These are phyloP conservation scores for Tiliqua scincoides DNA, from an alignment of 2,113 vertebrate genomes.

Conservation along the genomic window DNA sequence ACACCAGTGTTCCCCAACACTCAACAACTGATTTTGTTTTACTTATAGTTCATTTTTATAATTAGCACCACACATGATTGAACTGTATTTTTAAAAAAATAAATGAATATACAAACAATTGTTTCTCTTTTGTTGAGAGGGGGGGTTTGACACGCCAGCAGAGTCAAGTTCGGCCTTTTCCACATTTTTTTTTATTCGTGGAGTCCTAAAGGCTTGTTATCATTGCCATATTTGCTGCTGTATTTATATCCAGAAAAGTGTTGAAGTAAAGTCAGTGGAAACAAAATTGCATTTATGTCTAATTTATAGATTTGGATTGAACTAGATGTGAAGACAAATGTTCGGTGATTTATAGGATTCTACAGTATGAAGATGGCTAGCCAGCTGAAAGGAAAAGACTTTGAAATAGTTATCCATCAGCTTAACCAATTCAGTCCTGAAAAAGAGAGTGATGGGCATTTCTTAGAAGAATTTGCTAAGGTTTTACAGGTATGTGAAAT, in stretches of 20 bases:
- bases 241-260: neutral
- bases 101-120: no score
- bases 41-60: no score
- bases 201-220: no score
- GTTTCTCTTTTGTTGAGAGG: no score
- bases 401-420: constrained; percentile 74
- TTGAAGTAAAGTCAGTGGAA: neutral
- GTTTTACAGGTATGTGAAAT: constrained; percentile 79
- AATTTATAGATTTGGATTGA: constrained; percentile 45
- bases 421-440: constrained; percentile 80
- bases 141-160: no score
- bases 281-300: neutral
- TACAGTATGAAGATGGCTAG: constrained; percentile 77
- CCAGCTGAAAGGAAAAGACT: constrained; percentile 75
- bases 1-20: no score
- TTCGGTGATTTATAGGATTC: constrained; percentile 61
- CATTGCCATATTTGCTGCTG: no score
- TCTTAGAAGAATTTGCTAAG: constrained; percentile 73
- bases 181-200: no score
- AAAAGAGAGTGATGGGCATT: constrained; percentile 79
- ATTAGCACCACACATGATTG: no score
- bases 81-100: no score
- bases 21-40: no score
- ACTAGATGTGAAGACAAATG: constrained; percentile 20
- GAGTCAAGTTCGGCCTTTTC: no score